These are phyloP conservation scores for Macrotis lagotis DNA, from an alignment of 2,113 vertebrate species.

Conservation along the genomic window DNA sequence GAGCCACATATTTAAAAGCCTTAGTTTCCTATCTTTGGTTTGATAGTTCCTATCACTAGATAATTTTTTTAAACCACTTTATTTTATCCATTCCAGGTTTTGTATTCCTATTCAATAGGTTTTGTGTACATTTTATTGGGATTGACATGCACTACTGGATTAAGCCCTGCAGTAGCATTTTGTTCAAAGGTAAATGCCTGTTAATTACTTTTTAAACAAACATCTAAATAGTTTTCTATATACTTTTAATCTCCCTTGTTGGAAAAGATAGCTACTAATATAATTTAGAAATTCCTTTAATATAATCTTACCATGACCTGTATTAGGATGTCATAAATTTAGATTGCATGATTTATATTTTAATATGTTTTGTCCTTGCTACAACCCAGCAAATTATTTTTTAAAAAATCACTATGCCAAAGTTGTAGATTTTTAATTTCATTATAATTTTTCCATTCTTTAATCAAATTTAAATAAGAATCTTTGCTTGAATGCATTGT, in stretches of 20 bases:
- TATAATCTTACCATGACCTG: conserved; percentile 16
- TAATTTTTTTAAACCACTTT: conserved; percentile 64
- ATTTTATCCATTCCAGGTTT: conserved; percentile 87
- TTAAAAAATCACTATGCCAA: conserved; percentile 71
- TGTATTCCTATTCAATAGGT: conserved; percentile 99
- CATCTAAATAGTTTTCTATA: conserved; percentile 51
- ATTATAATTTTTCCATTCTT: conserved; percentile 80
- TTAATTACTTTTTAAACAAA: conserved; percentile 44
- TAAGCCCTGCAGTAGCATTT: conserved; percentile 94
- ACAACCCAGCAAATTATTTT: conserved; percentile 59
- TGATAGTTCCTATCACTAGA: conserved; percentile 44
- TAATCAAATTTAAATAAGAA: conserved; percentile 80
- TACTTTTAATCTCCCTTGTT: conserved; percentile 32
- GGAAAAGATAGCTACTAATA: conserved; percentile 49
- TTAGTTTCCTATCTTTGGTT: conserved; percentile 64
- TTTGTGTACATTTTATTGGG: conserved; percentile 97
- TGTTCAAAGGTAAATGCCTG: conserved; percentile 91
- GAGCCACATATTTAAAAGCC: conserved; percentile 43
- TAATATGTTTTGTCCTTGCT: conserved; percentile 68
- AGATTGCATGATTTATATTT: conserved; percentile 60
- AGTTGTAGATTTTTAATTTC: conserved; percentile 76
- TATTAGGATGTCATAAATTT: conserved; percentile 54
- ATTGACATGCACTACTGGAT: conserved; percentile 90
- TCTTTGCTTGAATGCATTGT: conserved; percentile 81
- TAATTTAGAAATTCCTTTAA: conserved; percentile 61